These are phyloP conservation scores for Drosophila demipolita DNA, from an alignment of 2,888 invertebrate species.

Conservation along the genomic window DNA sequence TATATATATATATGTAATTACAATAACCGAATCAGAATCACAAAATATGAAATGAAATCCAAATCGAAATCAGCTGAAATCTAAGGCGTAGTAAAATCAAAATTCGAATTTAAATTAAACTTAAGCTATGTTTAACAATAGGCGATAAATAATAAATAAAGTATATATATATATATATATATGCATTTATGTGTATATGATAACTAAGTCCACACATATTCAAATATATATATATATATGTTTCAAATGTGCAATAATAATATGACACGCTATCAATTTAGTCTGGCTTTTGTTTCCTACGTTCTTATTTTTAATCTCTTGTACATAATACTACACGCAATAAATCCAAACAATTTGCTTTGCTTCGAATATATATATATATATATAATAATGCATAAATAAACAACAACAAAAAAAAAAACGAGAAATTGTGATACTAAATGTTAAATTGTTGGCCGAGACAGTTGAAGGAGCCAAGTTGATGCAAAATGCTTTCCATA, in stretches of 20 bases:
- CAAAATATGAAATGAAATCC: constrained; percentile 13
- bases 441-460: constrained; percentile 62
- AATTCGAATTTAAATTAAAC: constrained; percentile 82
- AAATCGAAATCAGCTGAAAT: constrained; percentile 46
- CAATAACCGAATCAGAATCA: constrained; percentile 20
- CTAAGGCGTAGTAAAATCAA: constrained; percentile 80
- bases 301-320: constrained; percentile 53
- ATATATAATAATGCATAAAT: constrained; percentile 26
- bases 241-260: constrained; percentile 72
- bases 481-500: constrained; percentile 77
- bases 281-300: constrained; percentile 77
- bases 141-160: constrained; percentile 30
- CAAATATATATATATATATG: constrained; percentile 31
- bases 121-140: constrained; percentile 60
- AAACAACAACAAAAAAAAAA: constrained; percentile 31
- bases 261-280: constrained; percentile 75
- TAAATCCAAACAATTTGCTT: constrained; percentile 60
- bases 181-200: constrained; percentile 21
- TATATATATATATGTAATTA: constrained; percentile 3
- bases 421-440: constrained; percentile 79
- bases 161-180: constrained; percentile 39
- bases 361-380: constrained; percentile 42
- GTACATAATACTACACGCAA: constrained; percentile 55
- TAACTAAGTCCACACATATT: constrained; percentile 41
- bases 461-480: constrained; percentile 44